These are phyloP conservation scores for Fukomys damarensis DNA, from an alignment of 2,113 vertebrate genomes.

Conservation along the genomic window DNA sequence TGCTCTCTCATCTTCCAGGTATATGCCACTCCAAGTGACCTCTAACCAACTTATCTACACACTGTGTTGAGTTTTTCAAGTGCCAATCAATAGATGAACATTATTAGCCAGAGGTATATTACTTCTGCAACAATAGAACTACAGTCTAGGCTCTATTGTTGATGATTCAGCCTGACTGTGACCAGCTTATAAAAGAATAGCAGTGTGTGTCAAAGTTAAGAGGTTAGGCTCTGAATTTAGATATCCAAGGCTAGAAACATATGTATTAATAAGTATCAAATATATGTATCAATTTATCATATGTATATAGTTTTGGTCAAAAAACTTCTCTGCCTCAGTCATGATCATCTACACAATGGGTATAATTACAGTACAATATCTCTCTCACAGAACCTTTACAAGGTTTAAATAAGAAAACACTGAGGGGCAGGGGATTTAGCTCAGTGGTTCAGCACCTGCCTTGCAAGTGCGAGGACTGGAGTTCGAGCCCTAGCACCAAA, in stretches of 20 bases:
- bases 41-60: background rate
- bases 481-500: no score
- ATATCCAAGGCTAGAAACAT: background rate
- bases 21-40: background rate
- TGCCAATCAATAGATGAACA: background rate
- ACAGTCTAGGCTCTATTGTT: background rate
- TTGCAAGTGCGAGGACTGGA: no score
- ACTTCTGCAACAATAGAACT: background rate
- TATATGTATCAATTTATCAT: background rate
- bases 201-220: background rate
- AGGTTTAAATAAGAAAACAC: background rate
- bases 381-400: background rate
- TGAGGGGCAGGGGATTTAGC: no score
- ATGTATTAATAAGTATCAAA: no score
- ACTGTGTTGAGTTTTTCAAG: constrained; percentile 4
- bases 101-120: background rate
- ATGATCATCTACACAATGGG: background rate
- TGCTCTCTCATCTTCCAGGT: background rate
- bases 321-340: background rate
- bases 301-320: background rate
- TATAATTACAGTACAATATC: background rate
- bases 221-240: background rate
- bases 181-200: background rate
- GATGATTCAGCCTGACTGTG: background rate
- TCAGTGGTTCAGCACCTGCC: no score